Evolutionary conservation across 2,888 invertebrate genomes (phyloP).

Genomic region (Rhorus exstirpatorius): DNA sequence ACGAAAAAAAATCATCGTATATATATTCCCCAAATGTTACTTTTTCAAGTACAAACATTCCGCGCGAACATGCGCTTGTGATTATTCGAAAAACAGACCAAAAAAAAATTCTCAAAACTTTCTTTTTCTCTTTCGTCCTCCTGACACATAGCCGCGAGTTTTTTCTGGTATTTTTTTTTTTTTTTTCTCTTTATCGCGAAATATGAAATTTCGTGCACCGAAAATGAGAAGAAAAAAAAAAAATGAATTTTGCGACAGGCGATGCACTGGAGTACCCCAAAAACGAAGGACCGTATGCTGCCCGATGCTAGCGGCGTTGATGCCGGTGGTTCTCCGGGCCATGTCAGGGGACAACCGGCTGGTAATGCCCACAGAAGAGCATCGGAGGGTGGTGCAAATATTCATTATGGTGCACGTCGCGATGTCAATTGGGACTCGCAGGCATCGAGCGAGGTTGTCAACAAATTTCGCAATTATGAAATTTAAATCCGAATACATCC

Average conservation of each 20-base stretch:
- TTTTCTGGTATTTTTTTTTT: no score
- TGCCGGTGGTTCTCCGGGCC: slow-evolving; percentile 87
- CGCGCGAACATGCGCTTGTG: no score
- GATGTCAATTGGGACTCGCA: slow-evolving; percentile 90
- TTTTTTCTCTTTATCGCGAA: no score
- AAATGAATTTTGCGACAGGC: slow-evolving; percentile 88
- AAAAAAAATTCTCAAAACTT: no score
- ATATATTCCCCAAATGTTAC: no score
- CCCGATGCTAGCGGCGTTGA: slow-evolving; percentile 87
- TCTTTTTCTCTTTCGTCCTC: no score
- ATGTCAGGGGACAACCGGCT: slow-evolving; percentile 88
- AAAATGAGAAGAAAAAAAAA: slow-evolving; percentile 20
- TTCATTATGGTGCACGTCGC: slow-evolving; percentile 88
- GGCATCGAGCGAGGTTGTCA: slow-evolving; percentile 93
- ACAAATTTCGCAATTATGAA: slow-evolving; percentile 96
- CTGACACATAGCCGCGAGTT: no score
- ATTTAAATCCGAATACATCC: slow-evolving; percentile 93
- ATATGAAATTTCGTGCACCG: neutral
- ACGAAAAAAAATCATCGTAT: no score
- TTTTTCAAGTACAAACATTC: no score
- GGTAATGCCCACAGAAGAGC: slow-evolving; percentile 90
- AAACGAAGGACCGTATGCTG: slow-evolving; percentile 96
- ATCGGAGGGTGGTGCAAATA: slow-evolving; percentile 95
- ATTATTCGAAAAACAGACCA: no score
- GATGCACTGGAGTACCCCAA: slow-evolving; percentile 97